Evolutionary conservation across 2,113 vertebrate species (phyloP), one percentile per base, ranked within the genome.

Genomic region (Cardinalis cardinalis): DNA sequence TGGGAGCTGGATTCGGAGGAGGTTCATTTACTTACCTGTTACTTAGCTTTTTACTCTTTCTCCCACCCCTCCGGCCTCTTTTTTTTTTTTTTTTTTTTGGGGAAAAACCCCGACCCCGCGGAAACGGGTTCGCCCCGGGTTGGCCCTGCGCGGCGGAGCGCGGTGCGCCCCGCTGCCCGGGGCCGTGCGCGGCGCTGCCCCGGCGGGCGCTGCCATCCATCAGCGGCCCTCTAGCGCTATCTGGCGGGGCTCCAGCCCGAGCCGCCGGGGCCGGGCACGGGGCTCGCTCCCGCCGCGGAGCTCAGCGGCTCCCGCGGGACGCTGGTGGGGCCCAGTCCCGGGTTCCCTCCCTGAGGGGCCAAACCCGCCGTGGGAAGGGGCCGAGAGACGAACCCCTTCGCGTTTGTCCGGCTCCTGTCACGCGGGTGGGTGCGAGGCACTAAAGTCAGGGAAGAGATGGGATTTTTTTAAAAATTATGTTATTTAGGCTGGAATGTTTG

Each of bases 141-240:
- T 32, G 48, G 26, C 4, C 3, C 24, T 86, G 19, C n/a, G 17
- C 31, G n/a, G 24, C 17, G 18, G 26, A 11, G 6, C 12, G 14
- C n/a, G 5, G 10, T 13, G 9, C 44, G 11, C 3, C 19, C 16
- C 4, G 55, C 53, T 24, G 46, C 23, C 34, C 12, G 36, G 80
- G 55, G 18, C 26, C 26, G 49, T 9, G 48, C 48, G 25, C 51
- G 28, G 51, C 51, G 51, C 36, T 40, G 52, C 49, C 61, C 55
- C 40, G 58, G 15, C 4, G 23, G 82, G 84, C 21, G 40, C 75
- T 87, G 91, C 96, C 26, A 14, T 17, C 96, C 95, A 98, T 99
- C 93, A 95, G 96, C 97, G 96, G 98, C 98, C 97, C 98, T 99
- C 97, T 98, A 98, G 98, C 98, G 99, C 98, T 99, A 99, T 98